Base-by-base conservation (phyloP, 2,797 vertebrate species). In the Sebastes vulpes region DNA sequence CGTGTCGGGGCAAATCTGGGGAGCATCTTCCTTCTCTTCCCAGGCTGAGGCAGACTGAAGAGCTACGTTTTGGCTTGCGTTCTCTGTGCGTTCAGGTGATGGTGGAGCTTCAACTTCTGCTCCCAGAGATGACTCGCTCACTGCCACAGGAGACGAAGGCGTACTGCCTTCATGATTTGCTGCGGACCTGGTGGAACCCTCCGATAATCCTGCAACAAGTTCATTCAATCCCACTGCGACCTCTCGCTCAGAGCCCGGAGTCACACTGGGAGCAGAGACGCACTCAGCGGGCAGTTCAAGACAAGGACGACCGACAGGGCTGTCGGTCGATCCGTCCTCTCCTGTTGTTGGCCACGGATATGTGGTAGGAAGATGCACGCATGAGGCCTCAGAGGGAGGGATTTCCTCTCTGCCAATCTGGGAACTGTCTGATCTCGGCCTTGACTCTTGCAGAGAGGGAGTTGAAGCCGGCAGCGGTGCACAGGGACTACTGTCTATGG, bases 391-490 rank as follows among this genome's bases (percentile, higher is more conserved):
- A 38, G 82, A 69, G 46, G 66, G 67, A 69, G 73, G 54, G 29
- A 21, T 66, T 84, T 87, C 82, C 76, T 90, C 89, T 65, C 20
- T 65, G 8, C 18, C 75, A 58, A 72, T 32, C 66, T 70, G 92
- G 69, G 65, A 81, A 57, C 77, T 54, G 79, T 89, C 84, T 78
- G 77, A 80, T 68, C 35, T 77, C 16, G 4, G 31, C 29, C 65
- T 70, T 20, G 79, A 75, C 69, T 89, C 78, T 70, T 56, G 79
- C 12, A 12, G 56, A 20, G 73, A 71, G 38, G 83, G 63, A 52
- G 56, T 23, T 18, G 76, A 60, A 32, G 38, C 63, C 57, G 18
- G 46, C 69, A 63, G 69, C 32, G 2, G 64, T 16, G 80, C 58
- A 61, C 77, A 20, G 67, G 81, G 68, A 77, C 63, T 56, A 28